Evolutionary conservation across 2,888 invertebrate species (phyloP).

Genomic region (Morpho helenor): DNA sequence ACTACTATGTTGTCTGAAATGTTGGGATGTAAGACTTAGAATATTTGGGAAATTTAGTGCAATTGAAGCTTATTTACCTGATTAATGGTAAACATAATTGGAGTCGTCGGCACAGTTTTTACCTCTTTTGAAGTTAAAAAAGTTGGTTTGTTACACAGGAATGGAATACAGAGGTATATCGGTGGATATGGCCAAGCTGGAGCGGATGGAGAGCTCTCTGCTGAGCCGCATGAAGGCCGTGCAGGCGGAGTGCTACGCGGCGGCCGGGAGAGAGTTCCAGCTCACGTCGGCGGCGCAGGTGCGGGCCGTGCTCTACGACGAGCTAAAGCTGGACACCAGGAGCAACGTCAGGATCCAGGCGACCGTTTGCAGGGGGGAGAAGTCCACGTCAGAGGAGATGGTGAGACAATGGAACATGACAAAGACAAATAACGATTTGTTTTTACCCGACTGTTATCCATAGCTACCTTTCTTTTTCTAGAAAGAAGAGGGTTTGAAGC

Average conservation of each 20-base stretch:
- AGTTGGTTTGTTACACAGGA: constrained; percentile 33
- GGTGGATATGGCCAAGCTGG: constrained; percentile 50
- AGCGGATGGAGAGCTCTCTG: constrained; percentile 51
- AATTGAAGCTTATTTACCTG: too few relatives aligned
- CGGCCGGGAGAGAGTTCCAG: constrained; percentile 60
- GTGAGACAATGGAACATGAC: constrained; percentile 34
- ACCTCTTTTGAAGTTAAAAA: neutral
- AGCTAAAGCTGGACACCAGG: constrained; percentile 58
- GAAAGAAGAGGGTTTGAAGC: too few relatives aligned
- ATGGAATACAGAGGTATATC: constrained; percentile 63
- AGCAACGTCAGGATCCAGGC: constrained; percentile 54
- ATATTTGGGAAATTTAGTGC: too few relatives aligned
- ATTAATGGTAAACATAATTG: too few relatives aligned
- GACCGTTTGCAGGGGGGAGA: constrained; percentile 53
- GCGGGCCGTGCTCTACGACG: constrained; percentile 61
- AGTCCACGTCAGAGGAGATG: constrained; percentile 69
- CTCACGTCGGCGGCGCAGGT: constrained; percentile 64
- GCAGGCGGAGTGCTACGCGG: constrained; percentile 54
- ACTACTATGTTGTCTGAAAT: too few relatives aligned
- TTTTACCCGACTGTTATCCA: neutral
- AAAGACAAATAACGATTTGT: neutral
- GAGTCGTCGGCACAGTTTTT: too few relatives aligned
- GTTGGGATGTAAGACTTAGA: too few relatives aligned
- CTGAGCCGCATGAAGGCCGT: constrained; percentile 42
- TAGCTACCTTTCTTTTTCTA: too few relatives aligned